Percentiles rank a stretch among this genome's conserved stretches.
phyloP scores from a whole-genome alignment of 2,113 vertebrate genomes.

The Macquaria ambigua region DNA sequence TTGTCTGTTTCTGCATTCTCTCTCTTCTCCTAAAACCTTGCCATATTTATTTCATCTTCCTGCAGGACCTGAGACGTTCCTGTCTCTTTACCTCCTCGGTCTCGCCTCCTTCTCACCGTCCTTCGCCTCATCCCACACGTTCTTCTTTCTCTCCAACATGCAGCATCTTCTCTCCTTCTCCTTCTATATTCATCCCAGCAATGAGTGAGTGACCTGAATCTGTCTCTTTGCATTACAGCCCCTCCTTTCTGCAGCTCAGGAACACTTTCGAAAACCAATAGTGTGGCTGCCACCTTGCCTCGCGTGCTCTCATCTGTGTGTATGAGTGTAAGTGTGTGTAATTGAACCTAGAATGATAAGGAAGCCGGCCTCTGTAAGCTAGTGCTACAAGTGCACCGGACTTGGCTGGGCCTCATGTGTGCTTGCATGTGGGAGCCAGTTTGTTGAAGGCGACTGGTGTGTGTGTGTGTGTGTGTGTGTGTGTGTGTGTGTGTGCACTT shows the following conservation, averaged over 20 bases:
- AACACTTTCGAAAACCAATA: constrained; percentile 70
- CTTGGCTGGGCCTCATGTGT: constrained; percentile 40
- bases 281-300: constrained; percentile 52
- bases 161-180: constrained; percentile 64
- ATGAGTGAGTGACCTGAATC: constrained; percentile 80
- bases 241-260: constrained; percentile 59
- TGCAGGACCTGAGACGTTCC: constrained; percentile 34
- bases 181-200: constrained; percentile 63
- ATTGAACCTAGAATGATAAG: constrained; percentile 64
- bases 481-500: constrained; percentile 19
- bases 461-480: constrained; percentile 13
- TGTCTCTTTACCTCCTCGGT: constrained; percentile 17
- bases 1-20: constrained; percentile 26
- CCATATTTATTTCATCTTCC: constrained; percentile 50
- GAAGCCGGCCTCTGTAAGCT: constrained; percentile 26
- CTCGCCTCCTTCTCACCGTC: constrained; percentile 20
- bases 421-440: constrained; percentile 45
- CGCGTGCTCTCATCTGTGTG: constrained; percentile 34
- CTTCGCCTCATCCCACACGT: constrained; percentile 50
- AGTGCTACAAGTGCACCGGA: constrained; percentile 25
- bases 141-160: constrained; percentile 35
- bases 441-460: constrained; percentile 29
- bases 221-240: constrained; percentile 78
- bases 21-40: constrained; percentile 32
- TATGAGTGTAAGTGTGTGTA: constrained; percentile 47